Conservation (phyloP, 2,888 invertebrate genomes). For the Leptogaster cylindrica region DNA sequence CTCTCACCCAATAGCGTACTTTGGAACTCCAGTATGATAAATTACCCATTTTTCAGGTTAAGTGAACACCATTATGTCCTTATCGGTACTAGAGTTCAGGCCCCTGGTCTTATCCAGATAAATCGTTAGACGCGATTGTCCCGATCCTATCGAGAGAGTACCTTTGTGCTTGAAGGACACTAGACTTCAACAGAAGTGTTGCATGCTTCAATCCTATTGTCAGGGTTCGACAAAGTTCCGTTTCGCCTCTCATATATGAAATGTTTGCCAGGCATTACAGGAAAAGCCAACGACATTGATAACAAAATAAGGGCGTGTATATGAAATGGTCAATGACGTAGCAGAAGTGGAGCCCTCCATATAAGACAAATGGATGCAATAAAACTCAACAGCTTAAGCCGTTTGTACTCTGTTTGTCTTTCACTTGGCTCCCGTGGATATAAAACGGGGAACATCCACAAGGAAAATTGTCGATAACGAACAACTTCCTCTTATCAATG, state of each 20-base stretch:
- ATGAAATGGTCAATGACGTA: conserved; percentile 12
- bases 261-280: conserved; percentile 2
- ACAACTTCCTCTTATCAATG: conserved; percentile 17
- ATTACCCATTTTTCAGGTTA: conserved; percentile 34
- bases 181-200: conserved; percentile 12
- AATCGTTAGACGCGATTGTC: conserved; percentile 23
- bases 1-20: too few relatives aligned
- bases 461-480: conserved; percentile 5
- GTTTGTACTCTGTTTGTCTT: conserved; percentile 2
- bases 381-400: conserved; percentile 30
- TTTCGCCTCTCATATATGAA: too few relatives aligned
- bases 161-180: conserved; percentile 17
- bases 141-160: conserved; percentile 18
- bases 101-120: conserved; percentile 23
- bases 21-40: conserved; percentile 2
- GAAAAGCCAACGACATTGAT: conserved; percentile 10
- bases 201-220: conserved; percentile 5
- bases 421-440: neutral
- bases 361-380: conserved; percentile 28
- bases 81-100: conserved; percentile 29
- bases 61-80: conserved; percentile 34
- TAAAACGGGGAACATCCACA: neutral
- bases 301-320: conserved; percentile 21
- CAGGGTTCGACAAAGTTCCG: neutral
- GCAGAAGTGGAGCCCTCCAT: neutral